phyloP scores from a whole-genome alignment of 2,888 invertebrate species.

The Hirudinaria manillensis region DNA sequence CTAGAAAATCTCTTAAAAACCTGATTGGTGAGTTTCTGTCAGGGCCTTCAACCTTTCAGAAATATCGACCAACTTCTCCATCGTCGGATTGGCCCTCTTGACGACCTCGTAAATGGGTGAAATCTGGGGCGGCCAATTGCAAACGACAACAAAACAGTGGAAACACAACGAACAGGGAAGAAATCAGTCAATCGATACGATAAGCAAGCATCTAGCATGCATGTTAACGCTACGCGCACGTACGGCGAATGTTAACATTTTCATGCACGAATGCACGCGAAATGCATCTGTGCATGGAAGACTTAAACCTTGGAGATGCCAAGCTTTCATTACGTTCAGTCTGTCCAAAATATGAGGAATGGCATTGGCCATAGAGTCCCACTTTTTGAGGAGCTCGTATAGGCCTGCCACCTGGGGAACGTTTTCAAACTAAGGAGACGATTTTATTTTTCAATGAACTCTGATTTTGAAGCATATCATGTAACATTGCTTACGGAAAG shows the following conservation, averaged over 20 bases:
- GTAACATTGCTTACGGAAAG: too few species aligned
- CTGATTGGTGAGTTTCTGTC: neutral
- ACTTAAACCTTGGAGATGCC: conserved; percentile 77
- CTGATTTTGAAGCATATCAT: too few species aligned
- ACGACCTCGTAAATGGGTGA: conserved; percentile 9
- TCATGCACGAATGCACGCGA: too few species aligned
- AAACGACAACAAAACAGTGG: neutral
- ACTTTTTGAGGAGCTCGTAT: conserved; percentile 79
- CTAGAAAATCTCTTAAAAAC: neutral
- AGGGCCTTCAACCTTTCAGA: neutral
- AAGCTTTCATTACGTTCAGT: conserved; percentile 74
- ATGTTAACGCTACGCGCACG: too few species aligned
- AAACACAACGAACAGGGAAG: too few species aligned
- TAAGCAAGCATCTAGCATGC: too few species aligned
- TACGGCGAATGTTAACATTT: too few species aligned
- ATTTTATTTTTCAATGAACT: too few species aligned
- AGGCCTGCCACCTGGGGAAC: conserved; percentile 68
- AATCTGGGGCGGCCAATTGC: neutral
- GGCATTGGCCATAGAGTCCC: conserved; percentile 72
- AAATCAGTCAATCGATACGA: too few species aligned
- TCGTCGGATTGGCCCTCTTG: conserved; percentile 8
- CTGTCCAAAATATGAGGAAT: conserved; percentile 75
- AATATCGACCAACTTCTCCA: conserved; percentile 11
- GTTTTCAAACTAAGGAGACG: neutral
- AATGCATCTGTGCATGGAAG: too few species aligned